Conservation (phyloP, 2,797 vertebrate species). For the Oryzias sinensis region DNA sequence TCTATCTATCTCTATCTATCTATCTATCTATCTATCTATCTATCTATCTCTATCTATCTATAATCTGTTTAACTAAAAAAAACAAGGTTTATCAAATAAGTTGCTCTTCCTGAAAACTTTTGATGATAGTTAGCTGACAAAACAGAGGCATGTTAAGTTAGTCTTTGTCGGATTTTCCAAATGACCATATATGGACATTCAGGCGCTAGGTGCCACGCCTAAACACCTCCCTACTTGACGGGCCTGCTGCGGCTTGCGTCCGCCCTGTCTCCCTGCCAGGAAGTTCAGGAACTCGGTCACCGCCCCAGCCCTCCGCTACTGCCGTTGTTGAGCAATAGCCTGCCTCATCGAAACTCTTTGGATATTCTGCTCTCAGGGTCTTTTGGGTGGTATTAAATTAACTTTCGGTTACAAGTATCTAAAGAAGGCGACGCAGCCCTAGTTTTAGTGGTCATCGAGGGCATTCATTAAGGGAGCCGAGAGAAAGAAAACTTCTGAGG, state of each 20-base stretch:
- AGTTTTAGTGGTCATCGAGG: not conserved
- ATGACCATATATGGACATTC: conserved; percentile 62
- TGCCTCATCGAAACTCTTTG: conserved; percentile 61
- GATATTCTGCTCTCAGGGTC: not conserved
- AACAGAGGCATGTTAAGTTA: too few species aligned
- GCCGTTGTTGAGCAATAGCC: conserved; percentile 70
- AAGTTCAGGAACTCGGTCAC: conserved; percentile 68
- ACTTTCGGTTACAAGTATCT: not conserved
- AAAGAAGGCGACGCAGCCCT: not conserved
- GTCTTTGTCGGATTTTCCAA: too few species aligned
- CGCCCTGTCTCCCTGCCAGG: conserved; percentile 50
- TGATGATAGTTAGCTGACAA: too few species aligned
- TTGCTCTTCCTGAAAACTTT: too few species aligned
- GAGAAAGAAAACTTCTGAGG: conserved; percentile 69
- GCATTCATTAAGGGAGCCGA: conserved; percentile 12
- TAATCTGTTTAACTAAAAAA: too few species aligned
- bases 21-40: too few species aligned
- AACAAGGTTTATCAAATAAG: too few species aligned
- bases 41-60: too few species aligned
- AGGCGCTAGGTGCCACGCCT: conserved; percentile 53
- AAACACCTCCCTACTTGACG: conserved; percentile 43
- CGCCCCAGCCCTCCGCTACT: conserved; percentile 48
- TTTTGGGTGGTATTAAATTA: not conserved
- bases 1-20: too few species aligned
- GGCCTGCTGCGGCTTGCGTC: conserved; percentile 52